Percentiles rank a stretch among this genome's conserved stretches.
These are phyloP conservation scores for Euphydryas editha DNA, from an alignment of 2,888 invertebrate genomes.

Conservation along the genomic window DNA sequence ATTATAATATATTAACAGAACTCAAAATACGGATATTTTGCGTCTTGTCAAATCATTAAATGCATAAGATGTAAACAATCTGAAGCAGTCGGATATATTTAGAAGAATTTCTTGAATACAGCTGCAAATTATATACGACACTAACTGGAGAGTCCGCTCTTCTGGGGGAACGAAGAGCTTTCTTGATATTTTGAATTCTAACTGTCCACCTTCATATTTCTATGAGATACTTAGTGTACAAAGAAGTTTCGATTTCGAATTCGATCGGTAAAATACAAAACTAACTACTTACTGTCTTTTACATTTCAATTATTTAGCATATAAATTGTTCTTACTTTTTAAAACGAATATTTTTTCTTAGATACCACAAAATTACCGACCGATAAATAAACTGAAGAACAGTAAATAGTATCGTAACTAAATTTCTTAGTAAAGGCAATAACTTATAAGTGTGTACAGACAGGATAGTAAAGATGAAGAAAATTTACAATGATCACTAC, in stretches of 20 bases:
- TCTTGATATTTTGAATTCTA: constrained; percentile 61
- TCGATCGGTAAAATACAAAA: neutral
- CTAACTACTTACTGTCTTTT: neutral
- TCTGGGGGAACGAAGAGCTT: constrained; percentile 61
- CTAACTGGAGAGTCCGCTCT: constrained; percentile 56
- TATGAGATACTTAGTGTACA: neutral
- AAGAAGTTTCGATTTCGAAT: neutral
- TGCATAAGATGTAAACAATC: constrained; percentile 15
- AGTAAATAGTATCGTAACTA: constrained; percentile 24
- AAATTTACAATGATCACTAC: constrained; percentile 62
- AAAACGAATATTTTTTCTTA: neutral
- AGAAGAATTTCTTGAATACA: constrained; percentile 53
- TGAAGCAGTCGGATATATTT: constrained; percentile 45
- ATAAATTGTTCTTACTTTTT: neutral
- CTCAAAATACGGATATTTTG: constrained; percentile 51
- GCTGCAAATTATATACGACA: constrained; percentile 58
- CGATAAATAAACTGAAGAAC: constrained; percentile 11
- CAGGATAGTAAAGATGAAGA: constrained; percentile 45
- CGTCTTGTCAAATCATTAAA: constrained; percentile 24
- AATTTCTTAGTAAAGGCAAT: constrained; percentile 15
- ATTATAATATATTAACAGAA: constrained; percentile 53
- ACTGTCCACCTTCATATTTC: constrained; percentile 56
- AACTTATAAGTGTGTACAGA: constrained; percentile 18
- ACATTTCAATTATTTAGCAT: neutral
- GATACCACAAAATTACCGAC: neutral